A percentile compares a stretch with the other conserved stretches of the same genome.
phyloP scores from a whole-genome alignment of 2,888 invertebrate species.

The Heliconius cydno region DNA sequence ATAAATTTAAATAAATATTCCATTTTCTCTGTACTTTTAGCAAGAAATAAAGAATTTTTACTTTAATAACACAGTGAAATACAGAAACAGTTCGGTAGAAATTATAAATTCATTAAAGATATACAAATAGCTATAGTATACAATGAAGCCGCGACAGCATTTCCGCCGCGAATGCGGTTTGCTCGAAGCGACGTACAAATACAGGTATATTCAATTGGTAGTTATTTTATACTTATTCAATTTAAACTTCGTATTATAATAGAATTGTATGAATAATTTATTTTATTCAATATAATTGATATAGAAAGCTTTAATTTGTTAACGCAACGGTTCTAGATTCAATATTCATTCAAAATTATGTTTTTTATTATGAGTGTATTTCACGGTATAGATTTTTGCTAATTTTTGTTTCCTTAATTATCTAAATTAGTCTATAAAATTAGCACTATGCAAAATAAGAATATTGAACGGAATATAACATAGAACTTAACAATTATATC shows the following conservation, averaged over 20 bases:
- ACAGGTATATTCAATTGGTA: slow-evolving; percentile 9
- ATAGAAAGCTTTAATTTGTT: too few relatives aligned
- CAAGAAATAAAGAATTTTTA: neutral
- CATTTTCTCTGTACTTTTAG: neutral
- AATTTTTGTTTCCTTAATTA: too few relatives aligned
- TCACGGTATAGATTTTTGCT: too few relatives aligned
- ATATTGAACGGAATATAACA: too few relatives aligned
- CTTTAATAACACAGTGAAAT: too few relatives aligned
- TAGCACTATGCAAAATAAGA: too few relatives aligned
- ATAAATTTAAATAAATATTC: neutral
- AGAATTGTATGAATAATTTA: neutral
- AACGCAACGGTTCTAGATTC: too few relatives aligned
- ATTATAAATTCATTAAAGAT: neutral
- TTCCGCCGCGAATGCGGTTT: slow-evolving; percentile 22
- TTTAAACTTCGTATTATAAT: neutral
- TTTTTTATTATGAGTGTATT: too few relatives aligned
- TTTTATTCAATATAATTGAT: too few relatives aligned
- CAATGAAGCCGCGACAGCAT: slow-evolving; percentile 11
- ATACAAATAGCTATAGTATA: neutral
- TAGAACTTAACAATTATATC: too few relatives aligned
- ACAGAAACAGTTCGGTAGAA: neutral
- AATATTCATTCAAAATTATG: too few relatives aligned
- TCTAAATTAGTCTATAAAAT: too few relatives aligned
- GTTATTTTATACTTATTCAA: slow-evolving; percentile 9
- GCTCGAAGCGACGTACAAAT: slow-evolving; percentile 8